Evolutionary conservation across 2,797 vertebrate species (phyloP).

Genomic region (Halcyon badia): DNA sequence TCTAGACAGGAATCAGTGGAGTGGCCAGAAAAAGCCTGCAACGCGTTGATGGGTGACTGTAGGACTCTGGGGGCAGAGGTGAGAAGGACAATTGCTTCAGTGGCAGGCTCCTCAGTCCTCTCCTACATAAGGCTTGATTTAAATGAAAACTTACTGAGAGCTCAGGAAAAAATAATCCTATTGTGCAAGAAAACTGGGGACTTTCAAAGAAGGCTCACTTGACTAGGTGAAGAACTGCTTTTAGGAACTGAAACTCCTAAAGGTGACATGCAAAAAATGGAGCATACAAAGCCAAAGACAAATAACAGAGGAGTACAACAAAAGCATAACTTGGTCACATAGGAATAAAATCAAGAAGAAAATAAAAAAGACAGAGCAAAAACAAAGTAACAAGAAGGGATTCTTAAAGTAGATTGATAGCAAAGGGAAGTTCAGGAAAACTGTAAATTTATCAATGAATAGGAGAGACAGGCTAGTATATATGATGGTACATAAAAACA

Average conservation of each 20-base stretch:
- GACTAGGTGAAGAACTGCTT: background rate
- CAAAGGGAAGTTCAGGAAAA: background rate
- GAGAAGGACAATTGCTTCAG: background rate
- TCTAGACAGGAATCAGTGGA: background rate
- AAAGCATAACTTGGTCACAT: background rate
- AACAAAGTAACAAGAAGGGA: background rate
- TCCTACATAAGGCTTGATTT: background rate
- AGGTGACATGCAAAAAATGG: background rate
- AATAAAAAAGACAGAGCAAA: background rate
- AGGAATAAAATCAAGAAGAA: background rate
- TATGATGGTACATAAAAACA: background rate
- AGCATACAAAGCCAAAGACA: background rate
- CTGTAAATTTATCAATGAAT: background rate
- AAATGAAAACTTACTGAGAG: background rate
- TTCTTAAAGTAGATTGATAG: background rate
- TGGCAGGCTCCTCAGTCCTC: background rate
- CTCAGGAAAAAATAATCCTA: background rate
- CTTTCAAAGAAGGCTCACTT: background rate
- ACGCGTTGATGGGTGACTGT: conserved; percentile 15
- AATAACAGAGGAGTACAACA: background rate
- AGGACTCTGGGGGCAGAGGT: background rate
- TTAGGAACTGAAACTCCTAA: background rate
- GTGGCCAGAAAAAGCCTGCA: background rate
- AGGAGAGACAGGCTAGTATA: background rate
- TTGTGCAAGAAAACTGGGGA: background rate